These are phyloP conservation scores for Diphyllodes magnificus DNA, from an alignment of 2,113 vertebrate species.

Conservation along the genomic window DNA sequence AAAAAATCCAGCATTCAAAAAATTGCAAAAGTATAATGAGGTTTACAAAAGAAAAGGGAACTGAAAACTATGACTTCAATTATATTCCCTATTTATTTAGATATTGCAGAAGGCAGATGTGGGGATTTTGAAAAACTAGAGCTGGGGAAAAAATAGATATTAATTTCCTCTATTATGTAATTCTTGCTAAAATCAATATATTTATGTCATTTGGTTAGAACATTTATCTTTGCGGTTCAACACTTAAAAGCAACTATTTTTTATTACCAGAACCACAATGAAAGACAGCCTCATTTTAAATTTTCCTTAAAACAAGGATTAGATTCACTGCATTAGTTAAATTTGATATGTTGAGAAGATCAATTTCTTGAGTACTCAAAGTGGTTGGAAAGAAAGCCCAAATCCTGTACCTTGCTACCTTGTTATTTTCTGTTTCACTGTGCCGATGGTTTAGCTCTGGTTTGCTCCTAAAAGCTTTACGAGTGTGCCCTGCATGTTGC, in stretches of 20 bases:
- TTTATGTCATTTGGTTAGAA: neutral
- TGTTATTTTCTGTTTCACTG: neutral
- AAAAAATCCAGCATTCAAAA: neutral
- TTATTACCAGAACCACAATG: neutral
- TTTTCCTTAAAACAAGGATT: neutral
- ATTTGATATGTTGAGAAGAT: neutral
- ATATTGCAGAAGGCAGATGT: neutral
- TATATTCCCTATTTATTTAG: neutral
- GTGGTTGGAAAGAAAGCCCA: neutral
- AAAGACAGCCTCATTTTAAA: neutral
- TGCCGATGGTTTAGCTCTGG: neutral
- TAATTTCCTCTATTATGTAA: fast-evolving
- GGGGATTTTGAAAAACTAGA: neutral
- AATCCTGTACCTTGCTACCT: neutral
- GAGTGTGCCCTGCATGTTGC: neutral
- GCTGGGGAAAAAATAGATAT: neutral
- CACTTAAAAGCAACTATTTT: neutral
- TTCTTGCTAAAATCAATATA: neutral
- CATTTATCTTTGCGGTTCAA: neutral
- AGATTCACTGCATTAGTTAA: neutral
- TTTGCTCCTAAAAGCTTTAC: neutral
- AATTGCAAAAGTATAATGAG: neutral
- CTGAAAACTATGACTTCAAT: neutral
- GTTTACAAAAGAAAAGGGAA: neutral
- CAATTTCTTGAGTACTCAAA: neutral